phyloP scores from a whole-genome alignment of 2,113 vertebrate genomes.

The Anser cygnoides region DNA sequence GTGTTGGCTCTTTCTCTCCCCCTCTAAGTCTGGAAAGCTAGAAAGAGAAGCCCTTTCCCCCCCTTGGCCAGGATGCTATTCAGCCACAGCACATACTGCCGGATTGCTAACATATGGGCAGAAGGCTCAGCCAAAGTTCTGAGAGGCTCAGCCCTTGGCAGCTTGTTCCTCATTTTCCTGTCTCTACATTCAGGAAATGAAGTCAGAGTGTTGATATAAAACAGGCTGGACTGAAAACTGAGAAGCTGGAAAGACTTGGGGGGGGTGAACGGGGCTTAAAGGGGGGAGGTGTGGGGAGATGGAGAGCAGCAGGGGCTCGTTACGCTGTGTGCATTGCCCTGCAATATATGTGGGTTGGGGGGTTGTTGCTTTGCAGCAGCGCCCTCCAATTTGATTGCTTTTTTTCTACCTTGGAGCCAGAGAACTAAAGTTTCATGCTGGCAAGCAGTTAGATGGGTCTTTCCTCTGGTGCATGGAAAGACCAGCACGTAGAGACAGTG shows the following conservation, averaged over 20 bases:
- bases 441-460: not conserved
- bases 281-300: not conserved
- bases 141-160: conserved; percentile 68
- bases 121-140: conserved; percentile 66
- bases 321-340: not conserved
- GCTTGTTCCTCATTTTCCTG: conserved; percentile 53
- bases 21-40: not conserved
- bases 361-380: not conserved
- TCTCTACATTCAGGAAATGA: conserved; percentile 80
- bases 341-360: not conserved
- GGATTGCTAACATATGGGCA: conserved; percentile 77
- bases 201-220: conserved; percentile 79
- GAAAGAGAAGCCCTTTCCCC: conserved; percentile 33
- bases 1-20: not conserved
- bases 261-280: not conserved
- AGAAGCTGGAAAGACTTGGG: conserved; percentile 49
- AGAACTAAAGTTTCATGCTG: not conserved
- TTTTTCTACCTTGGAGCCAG: not conserved
- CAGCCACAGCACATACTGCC: conserved; percentile 50
- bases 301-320: not conserved
- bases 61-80: conserved; percentile 47
- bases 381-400: not conserved
- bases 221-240: conserved; percentile 66
- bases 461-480: not conserved
- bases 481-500: not conserved